These are phyloP conservation scores for Melanotaenia boesemani DNA, from an alignment of 2,797 vertebrate species.

Conservation along the genomic window DNA sequence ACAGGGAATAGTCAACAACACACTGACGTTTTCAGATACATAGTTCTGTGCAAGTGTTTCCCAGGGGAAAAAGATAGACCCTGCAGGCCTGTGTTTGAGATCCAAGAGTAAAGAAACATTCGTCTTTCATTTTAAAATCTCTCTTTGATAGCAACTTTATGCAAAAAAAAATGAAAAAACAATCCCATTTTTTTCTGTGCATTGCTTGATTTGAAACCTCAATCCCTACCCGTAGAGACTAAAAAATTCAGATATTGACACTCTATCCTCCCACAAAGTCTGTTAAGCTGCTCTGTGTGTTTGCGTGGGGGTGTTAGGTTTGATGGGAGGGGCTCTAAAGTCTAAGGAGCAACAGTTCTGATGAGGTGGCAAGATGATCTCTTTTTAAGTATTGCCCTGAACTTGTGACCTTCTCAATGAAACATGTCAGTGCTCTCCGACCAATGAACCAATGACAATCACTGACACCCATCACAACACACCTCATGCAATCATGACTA, in stretches of 20 bases:
- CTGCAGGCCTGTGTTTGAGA: slow-evolving; percentile 28
- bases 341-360: slow-evolving; percentile 49
- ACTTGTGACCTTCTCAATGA: slow-evolving; percentile 52
- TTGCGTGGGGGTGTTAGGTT: slow-evolving; percentile 25
- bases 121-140: slow-evolving; percentile 26
- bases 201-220: slow-evolving; percentile 46
- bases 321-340: slow-evolving; percentile 34
- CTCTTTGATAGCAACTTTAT: slow-evolving; percentile 6
- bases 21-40: slow-evolving; percentile 19
- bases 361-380: slow-evolving; percentile 71
- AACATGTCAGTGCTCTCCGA: slow-evolving; percentile 43
- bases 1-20: background rate
- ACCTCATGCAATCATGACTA: slow-evolving; percentile 53
- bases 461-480: slow-evolving; percentile 51
- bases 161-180: slow-evolving; percentile 28
- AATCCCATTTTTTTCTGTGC: slow-evolving; percentile 33
- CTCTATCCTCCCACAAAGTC: slow-evolving; percentile 38
- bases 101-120: slow-evolving; percentile 34
- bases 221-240: slow-evolving; percentile 36
- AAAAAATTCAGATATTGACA: slow-evolving; percentile 45
- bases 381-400: slow-evolving; percentile 52
- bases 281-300: slow-evolving; percentile 33
- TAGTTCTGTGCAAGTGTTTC: slow-evolving; percentile 9
- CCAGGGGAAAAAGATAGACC: slow-evolving; percentile 29
- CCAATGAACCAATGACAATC: slow-evolving; percentile 25